Evolutionary conservation across 1,140 invertebrate species (phyloP), one percentile per base, ranked within the genome.

Genomic region (Penaeus indicus): DNA sequence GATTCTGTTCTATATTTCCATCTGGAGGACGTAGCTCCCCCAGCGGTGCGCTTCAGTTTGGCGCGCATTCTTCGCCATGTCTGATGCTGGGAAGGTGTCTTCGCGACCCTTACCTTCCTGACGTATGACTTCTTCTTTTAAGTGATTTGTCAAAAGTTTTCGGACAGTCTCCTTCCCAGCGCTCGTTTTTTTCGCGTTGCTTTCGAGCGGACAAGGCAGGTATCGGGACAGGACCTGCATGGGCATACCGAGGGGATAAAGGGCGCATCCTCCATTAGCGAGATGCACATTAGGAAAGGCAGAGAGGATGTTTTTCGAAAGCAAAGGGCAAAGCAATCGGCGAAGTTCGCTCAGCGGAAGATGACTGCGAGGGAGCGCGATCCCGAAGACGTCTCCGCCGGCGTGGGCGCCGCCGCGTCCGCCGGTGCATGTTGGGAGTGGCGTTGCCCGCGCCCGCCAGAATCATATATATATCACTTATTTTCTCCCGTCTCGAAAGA

Each of bases 341-440:
- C 54, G 54, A 75, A 32, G 27, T 13, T 32, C 42, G 13, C n/a
- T 22, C 42, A 27, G n/a, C 7, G 42, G 72, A 75, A n/a, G 72
- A 75, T 27, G 72, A 22, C 72, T 75, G 72, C 72, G 72, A 27
- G 42, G 21, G 42, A 32, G 27, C 42, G 27, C 19, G 27, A 75
- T 75, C 42, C 18, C 18, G 42, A 88, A 88, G 86, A 79, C 84
- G 81, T 88, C 86, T 88, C 38, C 18, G 81, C 69, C 11, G 69
- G 86, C 61, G 32, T 83, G 86, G 25, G 81, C 61, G 63, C 80
- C 86, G 61, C 32, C 67, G 69, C 86, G 86, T 81, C 86, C 81
- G 81, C 86, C 86, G 81, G 86, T 84, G 86, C 86, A 88, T 88
- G 86, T 79, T 84, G 86, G 86, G 86, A 88, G 86, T 63, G 60